phyloP scores from a whole-genome alignment of 2,888 invertebrate genomes.

The Temnothorax unifasciatus region DNA sequence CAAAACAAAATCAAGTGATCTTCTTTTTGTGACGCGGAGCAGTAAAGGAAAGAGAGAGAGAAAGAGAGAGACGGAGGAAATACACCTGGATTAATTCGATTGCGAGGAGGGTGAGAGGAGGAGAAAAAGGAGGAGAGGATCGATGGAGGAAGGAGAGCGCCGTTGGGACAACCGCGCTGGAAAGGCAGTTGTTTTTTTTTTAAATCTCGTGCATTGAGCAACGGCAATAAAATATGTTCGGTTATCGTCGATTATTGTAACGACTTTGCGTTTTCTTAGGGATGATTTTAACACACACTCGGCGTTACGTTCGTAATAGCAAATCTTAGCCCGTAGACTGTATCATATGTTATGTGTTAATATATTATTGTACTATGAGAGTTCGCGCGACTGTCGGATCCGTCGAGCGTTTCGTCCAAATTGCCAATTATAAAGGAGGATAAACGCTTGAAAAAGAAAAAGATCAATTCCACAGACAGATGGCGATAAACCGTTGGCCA shows the following conservation, averaged over 20 bases:
- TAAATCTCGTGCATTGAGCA: slow-evolving; percentile 34
- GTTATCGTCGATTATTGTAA: slow-evolving; percentile 56
- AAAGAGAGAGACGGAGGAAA: slow-evolving; percentile 33
- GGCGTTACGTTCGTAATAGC: slow-evolving; percentile 68
- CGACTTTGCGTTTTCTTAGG: slow-evolving; percentile 63
- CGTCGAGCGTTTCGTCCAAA: slow-evolving; percentile 58
- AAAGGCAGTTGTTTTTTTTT: slow-evolving; percentile 53
- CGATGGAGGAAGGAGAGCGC: slow-evolving; percentile 46
- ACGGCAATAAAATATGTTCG: slow-evolving; percentile 57
- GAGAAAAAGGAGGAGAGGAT: slow-evolving; percentile 37
- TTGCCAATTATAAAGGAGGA: slow-evolving; percentile 18
- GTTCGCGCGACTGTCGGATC: slow-evolving; percentile 19
- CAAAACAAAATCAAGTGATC: slow-evolving; percentile 39
- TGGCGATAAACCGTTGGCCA: slow-evolving; percentile 15
- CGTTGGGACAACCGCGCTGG: slow-evolving; percentile 42
- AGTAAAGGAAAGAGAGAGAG: slow-evolving; percentile 63
- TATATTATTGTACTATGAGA: slow-evolving; percentile 52
- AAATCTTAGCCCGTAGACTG: slow-evolving; percentile 69
- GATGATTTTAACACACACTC: slow-evolving; percentile 65
- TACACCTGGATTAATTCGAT: slow-evolving; percentile 44
- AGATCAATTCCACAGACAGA: slow-evolving; percentile 9
- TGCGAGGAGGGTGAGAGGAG: slow-evolving; percentile 35
- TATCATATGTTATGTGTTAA: slow-evolving; percentile 70
- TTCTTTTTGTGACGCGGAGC: slow-evolving; percentile 69
- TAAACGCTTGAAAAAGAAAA: not conserved